Conservation (phyloP, 1,140 invertebrate genomes). For the Psix sp. region DNA sequence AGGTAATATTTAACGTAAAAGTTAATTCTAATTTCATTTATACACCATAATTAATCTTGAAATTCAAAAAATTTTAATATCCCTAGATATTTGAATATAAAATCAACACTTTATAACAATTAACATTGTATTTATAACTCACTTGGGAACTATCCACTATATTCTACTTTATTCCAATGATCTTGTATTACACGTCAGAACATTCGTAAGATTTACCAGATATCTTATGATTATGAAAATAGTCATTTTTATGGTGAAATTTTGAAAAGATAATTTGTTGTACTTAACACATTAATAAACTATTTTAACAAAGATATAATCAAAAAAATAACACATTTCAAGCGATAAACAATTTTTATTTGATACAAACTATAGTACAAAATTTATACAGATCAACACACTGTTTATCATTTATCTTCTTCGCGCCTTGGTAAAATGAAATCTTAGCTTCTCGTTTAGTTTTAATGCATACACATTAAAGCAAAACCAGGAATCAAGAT, state of each 20-base stretch:
- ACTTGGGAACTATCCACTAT: too few species aligned
- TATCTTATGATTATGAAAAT: conserved; percentile 13
- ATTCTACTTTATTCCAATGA: neutral
- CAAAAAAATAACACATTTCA: conserved; percentile 53
- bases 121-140: too few species aligned
- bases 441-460: conserved; percentile 68
- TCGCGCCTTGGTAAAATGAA: conserved; percentile 62
- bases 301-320: too few species aligned
- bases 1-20: conserved; percentile 69
- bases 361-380: conserved; percentile 79
- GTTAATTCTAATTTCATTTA: conserved; percentile 19
- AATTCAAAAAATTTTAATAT: too few species aligned
- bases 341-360: conserved; percentile 79
- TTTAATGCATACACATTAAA: conserved; percentile 68
- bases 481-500: conserved; percentile 58
- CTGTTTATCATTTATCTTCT: conserved; percentile 64
- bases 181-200: neutral
- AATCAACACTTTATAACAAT: too few species aligned
- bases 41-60: conserved; percentile 8
- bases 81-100: too few species aligned
- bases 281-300: too few species aligned
- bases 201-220: too few species aligned
- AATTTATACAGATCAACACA: conserved; percentile 78
- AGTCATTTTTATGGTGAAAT: neutral
- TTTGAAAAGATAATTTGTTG: too few species aligned